Evolutionary conservation across 2,888 invertebrate species (phyloP).

Genomic region (Eucriotettix oculatus): DNA sequence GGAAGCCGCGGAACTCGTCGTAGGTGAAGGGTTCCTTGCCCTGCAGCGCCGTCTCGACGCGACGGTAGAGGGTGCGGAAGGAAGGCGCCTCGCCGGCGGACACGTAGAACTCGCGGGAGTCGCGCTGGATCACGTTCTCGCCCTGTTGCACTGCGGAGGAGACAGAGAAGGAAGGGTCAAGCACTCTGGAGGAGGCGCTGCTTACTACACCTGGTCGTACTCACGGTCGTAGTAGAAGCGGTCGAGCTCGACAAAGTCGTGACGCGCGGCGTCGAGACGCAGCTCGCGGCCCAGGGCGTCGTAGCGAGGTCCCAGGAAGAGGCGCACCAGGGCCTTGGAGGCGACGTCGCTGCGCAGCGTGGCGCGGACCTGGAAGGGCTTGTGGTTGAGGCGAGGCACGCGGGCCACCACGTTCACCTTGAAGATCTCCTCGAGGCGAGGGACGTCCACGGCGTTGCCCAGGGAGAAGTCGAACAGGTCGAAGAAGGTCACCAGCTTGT

Average conservation of each 20-base stretch:
- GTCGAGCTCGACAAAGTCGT: constrained; percentile 48
- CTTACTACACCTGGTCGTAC: background rate
- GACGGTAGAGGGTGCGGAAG: constrained; percentile 44
- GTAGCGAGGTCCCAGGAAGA: constrained; percentile 53
- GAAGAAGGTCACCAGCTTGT: constrained; percentile 41
- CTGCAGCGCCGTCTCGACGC: constrained; percentile 37
- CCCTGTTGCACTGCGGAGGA: constrained; percentile 35
- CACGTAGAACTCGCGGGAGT: constrained; percentile 46
- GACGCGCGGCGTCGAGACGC: constrained; percentile 36
- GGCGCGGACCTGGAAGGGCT: constrained; percentile 40
- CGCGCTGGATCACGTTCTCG: constrained; percentile 47
- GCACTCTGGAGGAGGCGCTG: background rate
- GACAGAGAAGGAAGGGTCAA: background rate
- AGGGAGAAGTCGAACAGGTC: constrained; percentile 46
- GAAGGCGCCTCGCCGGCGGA: constrained; percentile 44
- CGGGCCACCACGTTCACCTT: constrained; percentile 26
- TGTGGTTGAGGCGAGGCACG: constrained; percentile 45
- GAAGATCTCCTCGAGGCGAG: constrained; percentile 25
- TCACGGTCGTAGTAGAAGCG: constrained; percentile 36
- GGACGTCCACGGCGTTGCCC: constrained; percentile 33
- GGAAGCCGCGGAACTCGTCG: constrained; percentile 42
- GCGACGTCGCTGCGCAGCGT: constrained; percentile 37
- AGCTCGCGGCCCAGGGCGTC: constrained; percentile 37
- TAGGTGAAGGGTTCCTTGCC: constrained; percentile 33
- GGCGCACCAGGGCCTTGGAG: constrained; percentile 41